Evolutionary conservation across 2,113 vertebrate species (phyloP), one percentile per base, ranked within the genome.

Genomic region (Perca schrenkii): DNA sequence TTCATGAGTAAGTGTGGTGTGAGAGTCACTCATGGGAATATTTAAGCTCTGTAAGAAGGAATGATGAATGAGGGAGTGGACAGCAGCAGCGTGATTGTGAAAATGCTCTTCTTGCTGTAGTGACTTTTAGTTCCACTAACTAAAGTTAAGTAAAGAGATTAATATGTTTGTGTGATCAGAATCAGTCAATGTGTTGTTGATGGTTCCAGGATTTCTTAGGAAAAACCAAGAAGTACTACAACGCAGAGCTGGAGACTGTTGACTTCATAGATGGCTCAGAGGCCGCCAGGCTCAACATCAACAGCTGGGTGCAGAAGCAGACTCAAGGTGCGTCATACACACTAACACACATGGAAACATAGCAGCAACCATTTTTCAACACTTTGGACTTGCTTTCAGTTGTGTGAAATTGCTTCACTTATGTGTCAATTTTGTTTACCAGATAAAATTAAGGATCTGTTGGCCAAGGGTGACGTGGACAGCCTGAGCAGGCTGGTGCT

Each of bases 401-500:
- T 58, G 21, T 12, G n/a, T 28, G n/a, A 52, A 17, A 40, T 50
- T 28, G 47, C 19, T 25, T 69, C 15, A 63, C 7, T 3, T 14
- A 52, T 19, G 63, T 52, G 14, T 34, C 17, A 4, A 3, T 78
- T 25, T 31, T 69, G 10, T 36, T 74, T 99, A 28, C 28, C 28
- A 28, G 28, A 28, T 28, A 28, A 28, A 28, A 28, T 28, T 28
- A 28, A 28, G 28, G 28, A 28, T 28, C 28, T 28, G 28, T 28
- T 28, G 81, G 62, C 79, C 21, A 0, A 90, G n/a, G 96, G 92
- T 17, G 57, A 87, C n/a, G 67, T 99, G 80, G 68, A 96, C 43
- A 16, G 0, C 3, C 13, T 50, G 43, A 98, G 96, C 68, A 95
- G 62, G 79, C 92, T 99, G 0, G 95, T 98, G 57, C 82, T 99